A percentile compares a stretch with the other conserved stretches of the same genome.
Conservation (phyloP, 2,888 invertebrate genomes). For the Hypomecis atomaria region DNA sequence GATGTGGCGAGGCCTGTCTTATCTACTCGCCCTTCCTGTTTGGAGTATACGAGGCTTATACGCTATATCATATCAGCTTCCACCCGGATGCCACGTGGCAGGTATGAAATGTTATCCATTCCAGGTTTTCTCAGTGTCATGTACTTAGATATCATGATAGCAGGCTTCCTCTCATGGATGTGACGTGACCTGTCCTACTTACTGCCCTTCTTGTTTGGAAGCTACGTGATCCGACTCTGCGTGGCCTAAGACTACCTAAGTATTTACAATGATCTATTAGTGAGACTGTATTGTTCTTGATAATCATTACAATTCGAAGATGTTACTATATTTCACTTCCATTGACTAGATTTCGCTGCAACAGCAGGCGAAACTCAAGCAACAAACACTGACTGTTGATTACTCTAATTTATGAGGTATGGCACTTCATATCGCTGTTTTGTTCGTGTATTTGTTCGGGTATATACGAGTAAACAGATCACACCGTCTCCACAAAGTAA, state of each 20-base stretch:
- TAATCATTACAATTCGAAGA: too few relatives aligned
- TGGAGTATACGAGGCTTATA: slow-evolving; percentile 97
- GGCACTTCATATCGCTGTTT: too few relatives aligned
- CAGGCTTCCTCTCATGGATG: slow-evolving; percentile 99
- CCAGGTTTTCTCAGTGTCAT: neutral
- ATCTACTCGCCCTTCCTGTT: slow-evolving; percentile 98
- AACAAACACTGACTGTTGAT: too few relatives aligned
- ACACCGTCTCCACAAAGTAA: too few relatives aligned
- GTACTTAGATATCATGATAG: slow-evolving; percentile 98
- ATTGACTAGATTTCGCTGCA: too few relatives aligned
- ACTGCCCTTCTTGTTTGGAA: slow-evolving; percentile 96
- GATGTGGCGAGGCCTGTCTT: slow-evolving; percentile 99
- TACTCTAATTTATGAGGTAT: too few relatives aligned
- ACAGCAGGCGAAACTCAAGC: too few relatives aligned
- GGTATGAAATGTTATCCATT: slow-evolving; percentile 81
- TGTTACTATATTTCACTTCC: too few relatives aligned
- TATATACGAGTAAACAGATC: too few relatives aligned
- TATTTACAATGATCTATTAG: too few relatives aligned
- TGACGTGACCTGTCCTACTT: slow-evolving; percentile 96
- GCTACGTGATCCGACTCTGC: slow-evolving; percentile 98
- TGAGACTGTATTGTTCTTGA: too few relatives aligned
- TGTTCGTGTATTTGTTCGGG: too few relatives aligned
- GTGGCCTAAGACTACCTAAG: slow-evolving; percentile 89
- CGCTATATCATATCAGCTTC: slow-evolving; percentile 90
- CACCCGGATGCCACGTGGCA: slow-evolving; percentile 97